A percentile compares a stretch with the other conserved stretches of the same genome.
Evolutionary conservation across 2,113 vertebrate genomes (phyloP).

Genomic region (Myotis brandtii): DNA sequence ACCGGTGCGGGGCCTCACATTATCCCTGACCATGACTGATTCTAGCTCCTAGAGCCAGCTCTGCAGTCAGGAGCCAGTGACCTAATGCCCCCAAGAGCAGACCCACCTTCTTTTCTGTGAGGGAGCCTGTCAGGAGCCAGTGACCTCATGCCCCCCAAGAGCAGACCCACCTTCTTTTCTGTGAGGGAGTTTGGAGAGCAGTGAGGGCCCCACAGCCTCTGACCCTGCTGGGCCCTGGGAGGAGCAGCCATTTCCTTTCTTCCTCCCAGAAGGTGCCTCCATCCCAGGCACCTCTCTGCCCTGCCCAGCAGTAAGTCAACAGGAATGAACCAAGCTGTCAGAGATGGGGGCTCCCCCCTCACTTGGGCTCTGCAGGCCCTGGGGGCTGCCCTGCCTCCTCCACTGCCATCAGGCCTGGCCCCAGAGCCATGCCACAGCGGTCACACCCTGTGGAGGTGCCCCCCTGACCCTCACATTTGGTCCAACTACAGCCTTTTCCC

Average conservation of each 20-base stretch:
- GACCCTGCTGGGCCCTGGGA: background rate
- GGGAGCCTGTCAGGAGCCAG: background rate
- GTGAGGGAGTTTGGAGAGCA: background rate
- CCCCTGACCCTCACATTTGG: background rate
- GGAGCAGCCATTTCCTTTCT: background rate
- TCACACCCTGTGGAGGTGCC: background rate
- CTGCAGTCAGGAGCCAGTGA: background rate
- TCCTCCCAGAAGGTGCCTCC: background rate
- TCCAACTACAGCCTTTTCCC: background rate
- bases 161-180: background rate
- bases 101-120: background rate
- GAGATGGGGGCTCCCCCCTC: background rate
- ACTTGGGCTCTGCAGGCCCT: background rate
- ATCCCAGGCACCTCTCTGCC: background rate
- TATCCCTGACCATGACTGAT: background rate
- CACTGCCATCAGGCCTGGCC: background rate
- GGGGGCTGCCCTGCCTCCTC: background rate
- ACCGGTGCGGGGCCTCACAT: background rate
- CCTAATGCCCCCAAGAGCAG: background rate
- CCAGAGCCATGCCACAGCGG: background rate
- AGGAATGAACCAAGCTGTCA: background rate
- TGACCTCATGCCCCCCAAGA: background rate
- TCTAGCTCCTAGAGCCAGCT: background rate
- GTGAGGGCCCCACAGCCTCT: background rate
- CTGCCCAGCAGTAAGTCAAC: background rate